These are phyloP conservation scores for Arrhamphus sclerolepis DNA, from an alignment of 2,797 vertebrate genomes.

Conservation along the genomic window DNA sequence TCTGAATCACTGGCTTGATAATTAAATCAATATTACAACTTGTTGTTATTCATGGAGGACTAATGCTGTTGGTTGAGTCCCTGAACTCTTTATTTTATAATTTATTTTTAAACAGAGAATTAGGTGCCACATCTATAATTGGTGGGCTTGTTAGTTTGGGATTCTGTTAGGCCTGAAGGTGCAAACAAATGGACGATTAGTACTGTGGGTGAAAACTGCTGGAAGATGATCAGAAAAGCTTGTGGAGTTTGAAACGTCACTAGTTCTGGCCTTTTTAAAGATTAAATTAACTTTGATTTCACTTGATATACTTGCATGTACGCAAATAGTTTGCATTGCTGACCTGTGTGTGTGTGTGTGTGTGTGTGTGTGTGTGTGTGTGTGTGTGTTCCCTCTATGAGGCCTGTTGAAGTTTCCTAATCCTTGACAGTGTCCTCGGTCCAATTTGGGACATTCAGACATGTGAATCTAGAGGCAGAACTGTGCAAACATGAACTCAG, in stretches of 20 bases:
- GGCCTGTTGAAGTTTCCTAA: too few relatives aligned
- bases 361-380: too few relatives aligned
- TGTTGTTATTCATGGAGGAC: conserved; percentile 63
- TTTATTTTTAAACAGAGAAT: conserved; percentile 47
- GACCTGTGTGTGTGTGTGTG: too few relatives aligned
- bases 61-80: conserved; percentile 58
- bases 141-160: conserved; percentile 29
- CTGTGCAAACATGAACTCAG: neutral
- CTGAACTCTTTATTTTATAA: conserved; percentile 60
- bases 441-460: neutral
- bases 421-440: too few relatives aligned
- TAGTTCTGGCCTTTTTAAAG: conserved; percentile 5
- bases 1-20: conserved; percentile 54
- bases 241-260: conserved; percentile 8
- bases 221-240: conserved; percentile 26
- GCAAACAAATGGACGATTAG: conserved; percentile 51
- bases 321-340: too few relatives aligned
- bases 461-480: conserved; percentile 1
- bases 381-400: too few relatives aligned
- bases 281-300: conserved; percentile 41
- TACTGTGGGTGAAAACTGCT: conserved; percentile 17
- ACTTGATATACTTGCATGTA: neutral
- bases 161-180: conserved; percentile 40
- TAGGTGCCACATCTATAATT: conserved; percentile 41
- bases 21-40: conserved; percentile 71